Conservation (phyloP, 1,140 invertebrate species). For the Pachypeltis micranthus region DNA sequence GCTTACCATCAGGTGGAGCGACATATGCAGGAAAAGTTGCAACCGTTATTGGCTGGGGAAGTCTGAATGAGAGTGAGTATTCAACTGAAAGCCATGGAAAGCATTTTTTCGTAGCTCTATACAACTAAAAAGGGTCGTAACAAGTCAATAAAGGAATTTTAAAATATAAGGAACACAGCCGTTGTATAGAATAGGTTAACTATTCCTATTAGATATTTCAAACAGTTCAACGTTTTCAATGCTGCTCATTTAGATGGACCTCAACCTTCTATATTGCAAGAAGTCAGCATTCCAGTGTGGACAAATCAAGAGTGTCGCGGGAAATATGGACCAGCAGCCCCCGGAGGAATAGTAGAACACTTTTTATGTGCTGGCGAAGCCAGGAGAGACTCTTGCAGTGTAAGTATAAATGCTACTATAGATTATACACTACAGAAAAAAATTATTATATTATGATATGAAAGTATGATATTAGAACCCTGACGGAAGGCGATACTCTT, state of each 20-base stretch:
- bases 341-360: conserved; percentile 73
- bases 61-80: conserved; percentile 57
- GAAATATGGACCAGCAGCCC: conserved; percentile 74
- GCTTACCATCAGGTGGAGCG: conserved; percentile 51
- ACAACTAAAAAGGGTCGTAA: no score
- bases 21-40: conserved; percentile 52
- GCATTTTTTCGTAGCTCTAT: no score
- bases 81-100: no score
- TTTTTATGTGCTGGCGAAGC: conserved; percentile 75
- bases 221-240: no score
- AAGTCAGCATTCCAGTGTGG: conserved; percentile 76
- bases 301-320: conserved; percentile 59
- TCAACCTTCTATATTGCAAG: conserved; percentile 65
- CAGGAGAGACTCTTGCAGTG: conserved; percentile 76
- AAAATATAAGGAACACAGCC: no score
- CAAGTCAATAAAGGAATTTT: no score
- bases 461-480: no score
- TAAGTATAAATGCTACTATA: conserved; percentile 40
- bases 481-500: no score
- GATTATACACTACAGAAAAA: no score
- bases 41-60: conserved; percentile 77
- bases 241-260: conserved; percentile 55
- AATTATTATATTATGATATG: no score
- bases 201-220: no score
- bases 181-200: no score